These are phyloP conservation scores for Chrysolina oricalcia DNA, from an alignment of 2,888 invertebrate genomes.

Conservation along the genomic window DNA sequence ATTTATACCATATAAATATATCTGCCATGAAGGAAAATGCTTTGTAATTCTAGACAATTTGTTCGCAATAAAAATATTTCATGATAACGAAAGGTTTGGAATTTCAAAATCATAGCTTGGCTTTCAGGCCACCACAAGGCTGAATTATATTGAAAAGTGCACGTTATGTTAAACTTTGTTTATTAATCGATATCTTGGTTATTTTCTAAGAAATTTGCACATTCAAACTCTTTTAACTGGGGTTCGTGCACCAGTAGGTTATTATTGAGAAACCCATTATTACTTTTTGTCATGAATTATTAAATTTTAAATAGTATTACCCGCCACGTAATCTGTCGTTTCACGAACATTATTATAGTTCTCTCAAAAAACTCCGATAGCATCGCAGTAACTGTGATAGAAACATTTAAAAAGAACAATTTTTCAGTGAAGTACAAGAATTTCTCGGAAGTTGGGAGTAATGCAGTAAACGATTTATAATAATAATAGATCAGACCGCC, in stretches of 20 bases:
- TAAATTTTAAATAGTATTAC: constrained; percentile 40
- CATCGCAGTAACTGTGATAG: no score
- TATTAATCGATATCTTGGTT: constrained; percentile 41
- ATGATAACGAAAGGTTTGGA: constrained; percentile 5
- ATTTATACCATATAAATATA: background rate
- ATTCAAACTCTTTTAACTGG: constrained; percentile 33
- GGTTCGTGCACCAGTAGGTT: constrained; percentile 40
- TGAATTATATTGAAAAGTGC: constrained; percentile 17
- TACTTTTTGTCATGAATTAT: constrained; percentile 42
- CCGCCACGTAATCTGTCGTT: constrained; percentile 9
- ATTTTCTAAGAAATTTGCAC: constrained; percentile 46
- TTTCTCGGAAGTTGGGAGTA: no score
- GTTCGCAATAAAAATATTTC: constrained; percentile 7
- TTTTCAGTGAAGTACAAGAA: no score
- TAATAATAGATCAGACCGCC: no score
- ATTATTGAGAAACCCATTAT: constrained; percentile 42
- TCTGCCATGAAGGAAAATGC: constrained; percentile 3
- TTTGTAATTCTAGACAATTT: constrained; percentile 19
- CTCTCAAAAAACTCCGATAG: no score
- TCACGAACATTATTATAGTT: background rate
- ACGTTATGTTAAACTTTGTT: constrained; percentile 30
- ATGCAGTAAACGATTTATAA: no score
- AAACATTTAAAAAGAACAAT: no score
- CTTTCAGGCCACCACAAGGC: constrained; percentile 1
- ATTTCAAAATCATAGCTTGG: constrained; percentile 21